A percentile compares a stretch with the other conserved stretches of the same genome.
Conservation (phyloP, 2,888 invertebrate species). For the Conistra vaccinii region DNA sequence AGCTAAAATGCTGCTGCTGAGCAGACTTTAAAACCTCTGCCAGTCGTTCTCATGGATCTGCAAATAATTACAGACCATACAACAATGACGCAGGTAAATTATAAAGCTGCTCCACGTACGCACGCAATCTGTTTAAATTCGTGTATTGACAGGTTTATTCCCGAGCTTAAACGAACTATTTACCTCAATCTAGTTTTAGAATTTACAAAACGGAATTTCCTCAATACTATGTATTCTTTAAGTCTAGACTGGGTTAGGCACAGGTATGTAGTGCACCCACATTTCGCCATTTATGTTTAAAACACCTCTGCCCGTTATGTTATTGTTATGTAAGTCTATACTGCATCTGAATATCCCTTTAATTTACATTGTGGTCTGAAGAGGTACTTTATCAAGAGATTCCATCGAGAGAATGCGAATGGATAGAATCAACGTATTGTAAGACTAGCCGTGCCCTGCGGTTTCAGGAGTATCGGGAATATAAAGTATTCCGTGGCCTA, state of each 20-base stretch:
- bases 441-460: too few species aligned
- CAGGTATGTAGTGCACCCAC: neutral
- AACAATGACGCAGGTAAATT: constrained; percentile 24
- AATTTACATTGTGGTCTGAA: neutral
- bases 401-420: neutral
- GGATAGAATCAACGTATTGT: neutral
- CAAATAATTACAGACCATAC: constrained; percentile 11
- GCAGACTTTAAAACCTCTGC: neutral
- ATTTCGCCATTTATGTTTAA: neutral
- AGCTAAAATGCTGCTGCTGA: neutral
- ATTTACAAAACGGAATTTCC: constrained; percentile 2
- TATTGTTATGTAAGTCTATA: neutral
- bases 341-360: neutral
- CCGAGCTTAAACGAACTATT: constrained; percentile 14
- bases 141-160: constrained; percentile 29
- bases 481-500: too few species aligned
- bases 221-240: neutral
- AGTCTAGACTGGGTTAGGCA: neutral
- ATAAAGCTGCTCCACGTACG: constrained; percentile 6
- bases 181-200: constrained; percentile 18
- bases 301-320: neutral
- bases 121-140: constrained; percentile 27
- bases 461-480: too few species aligned
- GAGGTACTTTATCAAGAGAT: neutral
- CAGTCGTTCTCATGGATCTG: neutral